A percentile compares a stretch with the other conserved stretches of the same genome.
Conservation (phyloP, 2,888 invertebrate genomes). For the Rhimphoctona megacephalus region DNA sequence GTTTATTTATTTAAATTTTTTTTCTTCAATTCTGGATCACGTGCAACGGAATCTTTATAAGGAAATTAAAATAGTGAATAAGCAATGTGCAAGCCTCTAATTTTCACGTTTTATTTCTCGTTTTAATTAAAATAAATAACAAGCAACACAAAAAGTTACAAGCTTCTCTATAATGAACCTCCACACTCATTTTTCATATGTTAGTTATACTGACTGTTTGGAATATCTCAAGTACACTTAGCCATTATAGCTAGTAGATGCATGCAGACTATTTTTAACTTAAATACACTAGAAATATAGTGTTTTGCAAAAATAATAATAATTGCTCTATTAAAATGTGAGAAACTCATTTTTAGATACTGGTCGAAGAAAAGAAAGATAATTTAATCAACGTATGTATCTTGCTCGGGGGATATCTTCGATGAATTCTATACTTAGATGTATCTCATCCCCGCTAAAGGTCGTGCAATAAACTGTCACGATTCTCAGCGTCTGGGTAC, state of each 20-base stretch:
- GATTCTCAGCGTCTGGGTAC: slow-evolving; percentile 38
- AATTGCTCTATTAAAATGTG: neutral
- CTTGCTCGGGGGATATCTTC: neutral
- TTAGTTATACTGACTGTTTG: neutral
- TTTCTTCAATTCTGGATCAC: neutral
- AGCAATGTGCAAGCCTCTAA: neutral
- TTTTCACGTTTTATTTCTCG: neutral
- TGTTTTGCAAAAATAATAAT: neutral
- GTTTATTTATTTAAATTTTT: neutral
- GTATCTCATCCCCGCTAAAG: neutral
- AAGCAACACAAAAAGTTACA: neutral
- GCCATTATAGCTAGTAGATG: neutral
- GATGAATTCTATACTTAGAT: slow-evolving; percentile 1
- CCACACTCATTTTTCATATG: neutral
- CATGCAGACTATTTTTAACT: too few relatives aligned
- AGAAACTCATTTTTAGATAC: neutral
- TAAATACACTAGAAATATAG: too few relatives aligned
- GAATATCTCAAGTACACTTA: neutral
- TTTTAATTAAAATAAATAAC: neutral
- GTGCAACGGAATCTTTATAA: neutral
- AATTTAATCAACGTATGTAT: neutral
- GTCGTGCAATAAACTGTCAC: slow-evolving; percentile 21
- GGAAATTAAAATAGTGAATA: neutral
- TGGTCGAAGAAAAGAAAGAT: neutral
- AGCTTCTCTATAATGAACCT: neutral